phyloP scores from a whole-genome alignment of 2,113 vertebrate species.

The Suricata suricatta region DNA sequence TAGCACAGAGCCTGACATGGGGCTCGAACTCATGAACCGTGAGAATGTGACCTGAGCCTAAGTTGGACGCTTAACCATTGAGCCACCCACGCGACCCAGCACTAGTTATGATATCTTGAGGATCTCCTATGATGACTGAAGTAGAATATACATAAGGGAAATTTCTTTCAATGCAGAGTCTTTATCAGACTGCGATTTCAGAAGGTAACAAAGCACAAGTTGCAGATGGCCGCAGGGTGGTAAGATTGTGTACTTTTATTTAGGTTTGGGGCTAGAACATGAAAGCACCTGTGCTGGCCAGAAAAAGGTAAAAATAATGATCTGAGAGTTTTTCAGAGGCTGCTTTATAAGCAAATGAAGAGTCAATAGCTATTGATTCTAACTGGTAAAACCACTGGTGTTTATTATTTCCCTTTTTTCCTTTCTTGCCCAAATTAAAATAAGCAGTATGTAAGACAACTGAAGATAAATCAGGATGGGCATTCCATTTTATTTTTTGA shows the following conservation, averaged over 20 bases:
- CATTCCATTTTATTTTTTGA: neutral
- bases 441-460: neutral
- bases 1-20: too few species aligned
- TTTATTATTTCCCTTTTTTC: neutral
- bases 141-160: neutral
- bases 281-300: neutral
- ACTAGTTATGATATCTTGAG: neutral
- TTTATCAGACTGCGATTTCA: neutral
- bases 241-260: neutral
- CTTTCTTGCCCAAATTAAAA: conserved; percentile 3
- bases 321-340: neutral
- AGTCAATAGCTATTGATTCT: neutral
- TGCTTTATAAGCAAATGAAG: conserved; percentile 18
- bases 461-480: neutral
- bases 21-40: too few species aligned
- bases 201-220: conserved; percentile 7
- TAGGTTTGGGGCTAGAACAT: conserved; percentile 1
- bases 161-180: neutral
- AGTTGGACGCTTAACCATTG: too few species aligned
- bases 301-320: neutral
- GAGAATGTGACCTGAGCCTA: too few species aligned
- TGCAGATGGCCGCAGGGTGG: neutral
- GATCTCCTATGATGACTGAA: neutral
- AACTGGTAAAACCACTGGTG: neutral
- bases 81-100: too few species aligned